Evolutionary conservation across 2,113 vertebrate species (phyloP), one percentile per base, ranked within the genome.

Genomic region (Pelmatolapia mariae): DNA sequence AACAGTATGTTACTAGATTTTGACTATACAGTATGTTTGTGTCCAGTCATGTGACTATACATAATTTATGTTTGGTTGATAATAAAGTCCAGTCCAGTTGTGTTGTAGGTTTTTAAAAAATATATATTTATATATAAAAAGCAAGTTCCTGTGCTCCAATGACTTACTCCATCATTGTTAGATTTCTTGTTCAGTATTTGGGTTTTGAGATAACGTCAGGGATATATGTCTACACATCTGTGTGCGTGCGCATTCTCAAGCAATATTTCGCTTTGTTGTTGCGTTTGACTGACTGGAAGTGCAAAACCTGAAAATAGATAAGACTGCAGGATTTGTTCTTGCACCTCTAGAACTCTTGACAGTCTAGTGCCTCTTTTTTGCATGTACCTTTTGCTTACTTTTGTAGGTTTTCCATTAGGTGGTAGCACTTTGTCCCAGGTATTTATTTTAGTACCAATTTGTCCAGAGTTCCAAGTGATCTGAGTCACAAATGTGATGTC

Each of bases 111-210:
- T 36, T 7, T 16, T 6, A 4, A 1, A 4, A 54, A 8, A 57
- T 5, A 61, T 4, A 18, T 33, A 19, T 63, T 3, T 12, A 63
- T n/a, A 36, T 36, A 36, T 63, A n/a, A 63, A 63, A 63, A 63
- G 16, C 22, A 76, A 24, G 40, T 76, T 26, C 9, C 22, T 19
- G 9, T 61, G 73, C 73, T 86, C 82, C 82, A 47, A 82, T 87
- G 83, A 86, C 87, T 92, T 87, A 89, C 84, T 81, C 45, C 81
- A 79, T 38, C 7, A 7, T 86, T 71, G 52, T 68, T 47, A 68
- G 47, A 71, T 16, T 43, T 47, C 68, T 19, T 76, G 24, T 47
- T 29, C 40, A 47, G 79, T 38, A 50, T 81, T 54, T 85, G 71
- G 43, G 53, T 76, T 88, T 16, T 71, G 84, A 88, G 68, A 87